Evolutionary conservation across 2,797 vertebrate genomes (phyloP), one percentile per base, ranked within the genome.

Genomic region (Halcyon badia): DNA sequence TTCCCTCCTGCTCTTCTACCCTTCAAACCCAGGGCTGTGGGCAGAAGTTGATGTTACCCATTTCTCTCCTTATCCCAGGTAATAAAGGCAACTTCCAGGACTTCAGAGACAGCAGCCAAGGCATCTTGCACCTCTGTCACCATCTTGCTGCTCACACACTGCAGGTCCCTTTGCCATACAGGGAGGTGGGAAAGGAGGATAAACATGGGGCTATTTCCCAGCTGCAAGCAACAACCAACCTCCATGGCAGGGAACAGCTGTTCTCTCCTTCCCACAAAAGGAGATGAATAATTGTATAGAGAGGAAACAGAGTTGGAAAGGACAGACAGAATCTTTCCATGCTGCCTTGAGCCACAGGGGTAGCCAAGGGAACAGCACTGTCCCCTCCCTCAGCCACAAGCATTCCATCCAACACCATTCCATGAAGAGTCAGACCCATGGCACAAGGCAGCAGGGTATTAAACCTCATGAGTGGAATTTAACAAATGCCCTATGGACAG

Each of bases 391-490:
- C 41, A 78, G 66, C 22, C 60, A 71, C 35, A 26, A 81, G 17
- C 12, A 81, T 61, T 30, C 19, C 33, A 83, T 15, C 24, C 56
- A 90, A 56, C 20, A 48, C 14, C 21, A 37, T n/a, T 54, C 17
- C 3, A 1, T 2, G 3, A 35, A 44, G n/a, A 39, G 25, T 60
- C 2, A 73, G 31, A 81, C 4, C 15, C 20, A 7, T 12, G 7
- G 30, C 30, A 30, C 37, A 33, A 28, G 16, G 49, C 49, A 92
- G 44, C 33, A 90, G 31, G 14, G 19, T 70, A 57, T n/a, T 79
- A 80, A 83, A 54, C 22, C 10, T 78, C 57, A 81, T 1, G 20
- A 71, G 31, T 6, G 33, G 58, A 37, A 19, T 16, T 39, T 14
- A 56, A 49, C 9, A 64, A 81, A 69, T 17, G 3, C 21, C 25